phyloP scores from a whole-genome alignment of 92 coral and sea anemone species.

The Virgularia gustaviana region DNA sequence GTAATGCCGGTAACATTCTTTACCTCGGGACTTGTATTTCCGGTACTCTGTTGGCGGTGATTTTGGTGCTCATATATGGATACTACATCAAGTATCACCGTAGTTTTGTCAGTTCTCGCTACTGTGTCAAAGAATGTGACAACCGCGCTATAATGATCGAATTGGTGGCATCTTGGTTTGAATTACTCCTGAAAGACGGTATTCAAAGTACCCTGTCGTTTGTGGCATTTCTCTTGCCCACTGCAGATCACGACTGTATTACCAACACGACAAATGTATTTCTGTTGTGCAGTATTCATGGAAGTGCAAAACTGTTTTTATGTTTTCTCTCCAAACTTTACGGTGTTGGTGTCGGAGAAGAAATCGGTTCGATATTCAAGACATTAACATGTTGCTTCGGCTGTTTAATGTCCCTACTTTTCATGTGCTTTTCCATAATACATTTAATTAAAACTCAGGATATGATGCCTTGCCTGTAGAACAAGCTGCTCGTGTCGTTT shows the following conservation, averaged over 20 bases:
- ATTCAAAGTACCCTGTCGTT: slow-evolving; percentile 11
- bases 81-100: slow-evolving; percentile 15
- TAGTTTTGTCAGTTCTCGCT: not conserved
- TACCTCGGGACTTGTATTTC: slow-evolving; percentile 1
- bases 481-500: too few species aligned
- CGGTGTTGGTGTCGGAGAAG: slow-evolving; percentile 19
- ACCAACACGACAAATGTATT: not conserved
- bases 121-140: not conserved
- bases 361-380: not conserved
- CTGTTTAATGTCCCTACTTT: not conserved
- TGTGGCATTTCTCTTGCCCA: not conserved
- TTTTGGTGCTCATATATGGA: not conserved
- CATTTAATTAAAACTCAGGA: too few species aligned
- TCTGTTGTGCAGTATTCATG: slow-evolving; percentile 4
- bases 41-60: slow-evolving; percentile 3
- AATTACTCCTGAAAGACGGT: slow-evolving; percentile 10
- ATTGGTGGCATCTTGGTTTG: slow-evolving; percentile 1
- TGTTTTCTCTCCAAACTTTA: slow-evolving; percentile 17
- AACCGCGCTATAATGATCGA: not conserved
- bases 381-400: not conserved
- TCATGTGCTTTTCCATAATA: not conserved
- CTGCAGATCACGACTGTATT: not conserved
- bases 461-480: too few species aligned
- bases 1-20: not conserved
- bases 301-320: slow-evolving; percentile 8